Evolutionary conservation across 2,888 invertebrate species (phyloP).

Genomic region (Pseudococcus jackbeardsleyi): DNA sequence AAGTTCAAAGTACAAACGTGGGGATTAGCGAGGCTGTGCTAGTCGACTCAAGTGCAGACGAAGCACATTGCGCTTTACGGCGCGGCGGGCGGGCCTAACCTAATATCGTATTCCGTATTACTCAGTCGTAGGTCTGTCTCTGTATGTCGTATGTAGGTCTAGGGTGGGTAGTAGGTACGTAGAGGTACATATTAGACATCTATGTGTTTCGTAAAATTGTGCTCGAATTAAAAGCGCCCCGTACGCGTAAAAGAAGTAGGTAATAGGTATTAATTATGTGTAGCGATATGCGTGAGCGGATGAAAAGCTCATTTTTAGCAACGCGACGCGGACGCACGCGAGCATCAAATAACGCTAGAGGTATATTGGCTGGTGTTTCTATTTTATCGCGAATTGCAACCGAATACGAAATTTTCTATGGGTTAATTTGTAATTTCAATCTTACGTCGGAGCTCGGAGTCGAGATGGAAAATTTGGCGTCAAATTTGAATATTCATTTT

Average conservation of each 20-base stretch:
- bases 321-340: background rate
- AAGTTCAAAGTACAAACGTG: background rate
- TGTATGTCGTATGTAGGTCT: too few species aligned
- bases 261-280: slow-evolving; percentile 13
- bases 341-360: background rate
- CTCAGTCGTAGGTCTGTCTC: too few species aligned
- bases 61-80: background rate
- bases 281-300: slow-evolving; percentile 13
- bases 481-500: too few species aligned
- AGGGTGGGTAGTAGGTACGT: too few species aligned
- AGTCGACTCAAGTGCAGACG: background rate
- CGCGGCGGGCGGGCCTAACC: too few species aligned
- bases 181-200: too few species aligned
- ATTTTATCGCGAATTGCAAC: background rate
- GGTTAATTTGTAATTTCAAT: background rate
- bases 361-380: background rate
- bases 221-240: background rate
- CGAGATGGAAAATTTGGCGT: too few species aligned
- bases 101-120: too few species aligned
- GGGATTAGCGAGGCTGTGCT: background rate
- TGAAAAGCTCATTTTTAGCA: background rate
- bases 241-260: background rate
- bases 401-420: slow-evolving; percentile 14
- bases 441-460: too few species aligned
- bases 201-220: background rate